Conservation (phyloP, 2,888 invertebrate genomes). For the Parnassius orleans region DNA sequence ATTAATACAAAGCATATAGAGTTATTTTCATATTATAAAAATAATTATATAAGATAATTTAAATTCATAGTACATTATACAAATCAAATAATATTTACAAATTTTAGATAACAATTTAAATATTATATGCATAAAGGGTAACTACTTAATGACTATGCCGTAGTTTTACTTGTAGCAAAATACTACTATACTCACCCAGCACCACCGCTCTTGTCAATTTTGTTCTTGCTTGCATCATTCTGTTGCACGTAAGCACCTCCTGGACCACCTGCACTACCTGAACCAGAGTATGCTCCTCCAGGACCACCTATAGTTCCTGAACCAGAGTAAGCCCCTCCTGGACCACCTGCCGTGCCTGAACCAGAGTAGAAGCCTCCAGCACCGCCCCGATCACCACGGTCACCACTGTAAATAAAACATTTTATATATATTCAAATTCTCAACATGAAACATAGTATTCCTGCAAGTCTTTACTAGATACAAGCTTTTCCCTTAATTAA, state of each 20-base stretch:
- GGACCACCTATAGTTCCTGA: conserved; percentile 33
- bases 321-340: conserved; percentile 31
- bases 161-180: not conserved
- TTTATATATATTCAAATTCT: conserved; percentile 2
- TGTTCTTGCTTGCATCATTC: conserved; percentile 43
- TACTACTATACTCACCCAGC: conserved; percentile 38
- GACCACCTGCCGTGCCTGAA: conserved; percentile 30
- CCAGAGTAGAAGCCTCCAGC: conserved; percentile 53
- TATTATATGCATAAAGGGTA: too few relatives aligned
- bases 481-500: too few relatives aligned
- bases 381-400: conserved; percentile 35
- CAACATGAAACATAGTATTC: not conserved
- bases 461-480: too few relatives aligned
- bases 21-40: too few relatives aligned
- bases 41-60: too few relatives aligned
- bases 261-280: conserved; percentile 31
- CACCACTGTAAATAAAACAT: conserved; percentile 32
- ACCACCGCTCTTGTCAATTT: conserved; percentile 37
- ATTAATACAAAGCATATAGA: too few relatives aligned
- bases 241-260: conserved; percentile 34
- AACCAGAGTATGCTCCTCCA: conserved; percentile 37
- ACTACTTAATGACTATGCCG: not conserved
- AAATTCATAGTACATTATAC: too few relatives aligned
- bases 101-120: too few relatives aligned
- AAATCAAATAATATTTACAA: too few relatives aligned